Evolutionary conservation across 2,113 vertebrate genomes (phyloP).

Genomic region (Peromyscus californicus): DNA sequence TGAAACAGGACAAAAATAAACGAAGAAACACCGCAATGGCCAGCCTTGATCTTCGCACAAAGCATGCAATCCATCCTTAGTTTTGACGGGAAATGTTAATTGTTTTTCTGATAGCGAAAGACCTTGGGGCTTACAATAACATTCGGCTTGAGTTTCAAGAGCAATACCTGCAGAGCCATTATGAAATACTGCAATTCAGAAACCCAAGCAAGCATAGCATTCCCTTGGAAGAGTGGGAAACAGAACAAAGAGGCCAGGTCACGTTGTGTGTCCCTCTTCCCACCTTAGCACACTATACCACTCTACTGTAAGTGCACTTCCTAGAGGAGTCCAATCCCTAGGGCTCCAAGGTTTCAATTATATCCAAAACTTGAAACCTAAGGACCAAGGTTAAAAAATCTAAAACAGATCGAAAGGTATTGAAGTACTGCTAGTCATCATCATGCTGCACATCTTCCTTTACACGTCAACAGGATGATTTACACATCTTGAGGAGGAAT

Average conservation of each 20-base stretch:
- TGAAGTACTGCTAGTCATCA: constrained; percentile 16
- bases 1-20: not conserved
- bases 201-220: constrained; percentile 37
- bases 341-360: not conserved
- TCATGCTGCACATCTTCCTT: not conserved
- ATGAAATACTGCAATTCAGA: constrained; percentile 12
- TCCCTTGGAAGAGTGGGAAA: constrained; percentile 22
- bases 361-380: constrained; percentile 32
- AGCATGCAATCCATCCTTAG: constrained; percentile 2
- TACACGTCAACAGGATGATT: constrained; percentile 15
- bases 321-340: constrained; percentile 32
- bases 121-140: constrained; percentile 22
- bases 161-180: constrained; percentile 62
- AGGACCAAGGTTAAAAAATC: constrained; percentile 20
- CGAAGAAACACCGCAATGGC: not conserved
- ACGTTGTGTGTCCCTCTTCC: not conserved
- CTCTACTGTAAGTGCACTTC: not conserved
- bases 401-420: not conserved
- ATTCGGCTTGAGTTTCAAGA: constrained; percentile 38
- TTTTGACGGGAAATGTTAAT: constrained; percentile 60
- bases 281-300: not conserved
- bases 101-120: constrained; percentile 55
- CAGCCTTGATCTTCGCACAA: constrained; percentile 39
- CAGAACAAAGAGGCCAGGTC: constrained; percentile 15
- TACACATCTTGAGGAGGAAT: not conserved